phyloP scores from a whole-genome alignment of 2,797 vertebrate species.

The Halcyon chelicuti region DNA sequence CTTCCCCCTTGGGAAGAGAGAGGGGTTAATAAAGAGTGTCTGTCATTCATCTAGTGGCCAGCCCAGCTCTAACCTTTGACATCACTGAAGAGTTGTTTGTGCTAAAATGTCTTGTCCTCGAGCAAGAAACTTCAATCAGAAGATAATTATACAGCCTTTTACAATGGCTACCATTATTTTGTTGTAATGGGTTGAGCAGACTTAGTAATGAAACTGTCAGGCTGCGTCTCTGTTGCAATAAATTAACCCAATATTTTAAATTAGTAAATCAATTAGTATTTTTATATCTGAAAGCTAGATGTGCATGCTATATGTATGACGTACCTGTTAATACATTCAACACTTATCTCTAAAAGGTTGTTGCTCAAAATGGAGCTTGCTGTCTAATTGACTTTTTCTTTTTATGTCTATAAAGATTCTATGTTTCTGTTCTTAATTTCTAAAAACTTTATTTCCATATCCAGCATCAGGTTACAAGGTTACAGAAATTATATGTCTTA shows the following conservation, averaged over 20 bases:
- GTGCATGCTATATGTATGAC: background rate
- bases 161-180: background rate
- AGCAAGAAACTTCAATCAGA: background rate
- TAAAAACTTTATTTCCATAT: background rate
- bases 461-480: background rate
- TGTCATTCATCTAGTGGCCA: too few relatives aligned
- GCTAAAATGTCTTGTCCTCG: background rate
- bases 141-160: background rate
- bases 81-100: background rate
- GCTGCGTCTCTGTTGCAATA: background rate
- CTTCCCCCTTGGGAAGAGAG: too few relatives aligned
- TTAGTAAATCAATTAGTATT: background rate
- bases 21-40: too few relatives aligned
- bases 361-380: background rate
- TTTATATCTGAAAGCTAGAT: background rate
- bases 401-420: background rate
- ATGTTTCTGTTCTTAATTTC: background rate
- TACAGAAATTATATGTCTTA: background rate
- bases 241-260: background rate
- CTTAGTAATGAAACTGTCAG: background rate
- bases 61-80: too few relatives aligned
- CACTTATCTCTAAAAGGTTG: background rate
- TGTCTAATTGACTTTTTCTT: background rate
- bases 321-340: background rate
- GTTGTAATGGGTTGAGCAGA: background rate